A percentile compares a stretch with the other conserved stretches of the same genome.
These are phyloP conservation scores for Lycodopsis pacificus DNA, from an alignment of 2,797 vertebrate genomes.

Conservation along the genomic window DNA sequence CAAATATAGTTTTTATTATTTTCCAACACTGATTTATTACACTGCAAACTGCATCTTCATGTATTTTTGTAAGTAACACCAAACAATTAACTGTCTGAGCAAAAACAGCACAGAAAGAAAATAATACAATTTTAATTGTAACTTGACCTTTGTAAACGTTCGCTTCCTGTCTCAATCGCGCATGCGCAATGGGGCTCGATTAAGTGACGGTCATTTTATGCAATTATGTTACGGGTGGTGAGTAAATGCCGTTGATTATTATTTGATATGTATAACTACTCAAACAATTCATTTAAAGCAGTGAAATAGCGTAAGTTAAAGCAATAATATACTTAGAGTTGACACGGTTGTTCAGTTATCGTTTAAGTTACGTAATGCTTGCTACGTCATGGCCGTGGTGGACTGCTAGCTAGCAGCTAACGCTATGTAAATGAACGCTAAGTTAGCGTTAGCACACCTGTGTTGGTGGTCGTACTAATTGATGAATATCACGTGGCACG, in stretches of 20 bases:
- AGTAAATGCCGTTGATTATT: neutral
- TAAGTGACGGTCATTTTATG: neutral
- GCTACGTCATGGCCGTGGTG: neutral
- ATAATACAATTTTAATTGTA: neutral
- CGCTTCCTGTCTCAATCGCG: neutral
- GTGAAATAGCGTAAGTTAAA: no score
- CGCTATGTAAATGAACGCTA: neutral
- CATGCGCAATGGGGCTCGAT: neutral
- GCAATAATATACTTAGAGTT: neutral
- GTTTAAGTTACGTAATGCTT: no score
- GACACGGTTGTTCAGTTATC: neutral
- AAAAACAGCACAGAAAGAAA: neutral
- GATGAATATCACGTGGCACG: no score
- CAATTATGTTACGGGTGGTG: neutral
- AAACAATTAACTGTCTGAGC: neutral
- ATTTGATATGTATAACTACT: neutral
- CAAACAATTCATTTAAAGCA: neutral
- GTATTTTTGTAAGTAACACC: neutral
- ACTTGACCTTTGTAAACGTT: neutral
- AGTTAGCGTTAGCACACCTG: neutral
- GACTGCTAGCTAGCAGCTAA: neutral
- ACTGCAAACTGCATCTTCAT: neutral
- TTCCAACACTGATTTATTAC: neutral
- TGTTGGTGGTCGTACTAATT: no score
- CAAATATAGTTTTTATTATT: neutral